A percentile compares a stretch with the other conserved stretches of the same genome.
These are phyloP conservation scores for Aplysina aerophoba DNA, from an alignment of 37 sponge, comb jelly and placozoan species.

Conservation along the genomic window DNA sequence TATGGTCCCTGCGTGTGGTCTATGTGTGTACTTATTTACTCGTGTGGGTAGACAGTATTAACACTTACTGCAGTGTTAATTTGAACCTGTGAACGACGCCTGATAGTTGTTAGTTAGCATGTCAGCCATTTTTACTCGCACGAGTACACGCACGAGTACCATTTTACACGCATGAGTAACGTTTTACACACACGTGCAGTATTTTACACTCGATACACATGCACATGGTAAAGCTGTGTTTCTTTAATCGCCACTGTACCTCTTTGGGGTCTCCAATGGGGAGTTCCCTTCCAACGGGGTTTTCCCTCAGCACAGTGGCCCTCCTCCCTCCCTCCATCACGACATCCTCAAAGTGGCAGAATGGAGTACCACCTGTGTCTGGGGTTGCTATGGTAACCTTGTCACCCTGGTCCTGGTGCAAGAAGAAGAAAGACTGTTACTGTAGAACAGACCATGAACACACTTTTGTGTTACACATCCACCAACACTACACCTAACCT, in stretches of 20 bases:
- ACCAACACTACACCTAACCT: no score
- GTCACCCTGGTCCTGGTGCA: not conserved
- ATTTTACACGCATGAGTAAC: no score
- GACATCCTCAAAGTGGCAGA: not conserved
- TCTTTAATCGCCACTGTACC: not conserved
- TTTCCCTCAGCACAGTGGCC: constrained; percentile 78
- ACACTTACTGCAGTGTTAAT: no score
- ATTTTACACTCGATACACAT: not conserved
- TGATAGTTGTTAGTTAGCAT: no score
- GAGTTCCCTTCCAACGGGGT: constrained; percentile 69
- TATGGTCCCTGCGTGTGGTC: no score
- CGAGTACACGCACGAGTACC: no score
- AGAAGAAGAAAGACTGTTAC: not conserved
- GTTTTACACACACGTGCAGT: not conserved
- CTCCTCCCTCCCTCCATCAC: constrained; percentile 19
- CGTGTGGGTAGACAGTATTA: no score
- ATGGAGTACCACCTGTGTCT: not conserved
- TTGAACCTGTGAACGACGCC: no score
- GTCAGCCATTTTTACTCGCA: no score
- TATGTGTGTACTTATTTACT: no score
- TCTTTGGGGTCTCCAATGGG: constrained; percentile 22
- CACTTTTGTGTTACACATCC: no score
- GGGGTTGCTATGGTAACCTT: not conserved
- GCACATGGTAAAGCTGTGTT: constrained; percentile 23
- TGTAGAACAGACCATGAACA: no score